Evolutionary conservation across 2,113 vertebrate genomes (phyloP).

Genomic region (Genyomyrus donnyi): DNA sequence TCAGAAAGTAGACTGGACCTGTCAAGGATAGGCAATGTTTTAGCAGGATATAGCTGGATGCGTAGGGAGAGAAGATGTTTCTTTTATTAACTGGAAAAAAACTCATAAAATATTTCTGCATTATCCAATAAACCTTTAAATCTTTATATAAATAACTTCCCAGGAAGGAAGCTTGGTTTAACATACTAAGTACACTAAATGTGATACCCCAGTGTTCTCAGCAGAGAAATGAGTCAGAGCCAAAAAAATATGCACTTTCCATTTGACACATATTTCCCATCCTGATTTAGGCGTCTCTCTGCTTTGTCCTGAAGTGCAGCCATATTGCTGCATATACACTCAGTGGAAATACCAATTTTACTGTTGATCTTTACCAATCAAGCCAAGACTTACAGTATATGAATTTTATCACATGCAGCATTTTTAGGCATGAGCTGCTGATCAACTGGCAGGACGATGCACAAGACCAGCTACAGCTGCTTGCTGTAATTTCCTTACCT

Average conservation of each 20-base stretch:
- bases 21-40: not conserved
- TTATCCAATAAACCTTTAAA: slow-evolving; percentile 20
- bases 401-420: not conserved
- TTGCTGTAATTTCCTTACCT: not conserved
- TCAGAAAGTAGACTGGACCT: not conserved
- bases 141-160: slow-evolving; percentile 22
- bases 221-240: slow-evolving; percentile 1
- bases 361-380: not conserved
- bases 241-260: slow-evolving; percentile 15
- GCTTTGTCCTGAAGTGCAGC: not conserved
- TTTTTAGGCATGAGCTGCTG: not conserved
- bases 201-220: slow-evolving; percentile 19
- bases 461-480: not conserved
- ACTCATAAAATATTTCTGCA: slow-evolving; percentile 14
- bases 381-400: not conserved
- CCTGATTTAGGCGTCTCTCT: not conserved
- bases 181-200: slow-evolving; percentile 22
- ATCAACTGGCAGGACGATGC: not conserved
- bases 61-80: not conserved
- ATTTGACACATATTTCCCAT: slow-evolving; percentile 4
- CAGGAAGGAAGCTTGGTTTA: slow-evolving; percentile 17
- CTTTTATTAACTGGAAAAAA: not conserved
- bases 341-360: not conserved
- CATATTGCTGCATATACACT: not conserved
- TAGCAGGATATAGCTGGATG: not conserved